Conservation (phyloP, 2,113 vertebrate genomes). For the Spea multiplicata region DNA sequence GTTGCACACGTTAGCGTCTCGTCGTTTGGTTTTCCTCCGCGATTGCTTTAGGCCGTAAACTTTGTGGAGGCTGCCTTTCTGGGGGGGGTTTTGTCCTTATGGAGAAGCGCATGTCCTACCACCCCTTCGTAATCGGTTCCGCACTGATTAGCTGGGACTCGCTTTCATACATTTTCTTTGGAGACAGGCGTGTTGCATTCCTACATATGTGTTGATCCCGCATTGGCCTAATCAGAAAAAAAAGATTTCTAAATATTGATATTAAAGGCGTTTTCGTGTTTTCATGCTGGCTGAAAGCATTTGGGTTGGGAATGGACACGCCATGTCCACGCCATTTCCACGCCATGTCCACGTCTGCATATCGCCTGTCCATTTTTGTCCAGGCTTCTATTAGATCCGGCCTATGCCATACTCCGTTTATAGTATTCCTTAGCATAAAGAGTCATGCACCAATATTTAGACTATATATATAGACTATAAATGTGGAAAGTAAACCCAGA, state of each 20-base stretch:
- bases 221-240: conserved; percentile 11
- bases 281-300: not conserved
- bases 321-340: no score
- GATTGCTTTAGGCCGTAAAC: conserved; percentile 15
- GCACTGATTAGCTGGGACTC: conserved; percentile 62
- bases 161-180: conserved; percentile 54
- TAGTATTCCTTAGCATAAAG: no score
- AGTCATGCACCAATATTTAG: no score
- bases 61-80: conserved; percentile 17
- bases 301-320: not conserved
- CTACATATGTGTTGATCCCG: conserved; percentile 52
- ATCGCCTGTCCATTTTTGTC: no score
- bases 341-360: no score
- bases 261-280: not conserved
- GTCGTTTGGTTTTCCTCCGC: not conserved
- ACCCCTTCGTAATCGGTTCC: conserved; percentile 63
- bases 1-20: conserved; percentile 46
- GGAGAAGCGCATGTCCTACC: conserved; percentile 60
- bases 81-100: not conserved
- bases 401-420: no score
- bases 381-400: no score
- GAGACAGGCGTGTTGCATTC: conserved; percentile 57
- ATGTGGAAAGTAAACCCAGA: no score
- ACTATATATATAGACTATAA: no score
- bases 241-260: not conserved